These are phyloP conservation scores for Benitochromis conjunctus DNA, from an alignment of 2,113 vertebrate genomes.

Conservation along the genomic window DNA sequence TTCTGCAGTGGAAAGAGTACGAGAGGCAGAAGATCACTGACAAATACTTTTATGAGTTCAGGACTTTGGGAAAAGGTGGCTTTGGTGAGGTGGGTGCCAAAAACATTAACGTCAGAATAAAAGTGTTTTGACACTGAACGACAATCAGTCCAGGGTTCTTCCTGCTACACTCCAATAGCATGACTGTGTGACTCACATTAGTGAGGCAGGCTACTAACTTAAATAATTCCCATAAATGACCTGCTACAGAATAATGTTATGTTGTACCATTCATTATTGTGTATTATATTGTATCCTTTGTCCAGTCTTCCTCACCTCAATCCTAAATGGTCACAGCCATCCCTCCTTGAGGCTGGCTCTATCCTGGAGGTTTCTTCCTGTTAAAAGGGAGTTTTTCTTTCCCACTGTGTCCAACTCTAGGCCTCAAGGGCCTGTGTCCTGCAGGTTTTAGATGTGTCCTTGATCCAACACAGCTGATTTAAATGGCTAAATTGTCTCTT, in stretches of 20 bases:
- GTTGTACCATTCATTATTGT: not conserved
- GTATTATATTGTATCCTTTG: not conserved
- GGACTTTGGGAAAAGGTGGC: constrained; percentile 86
- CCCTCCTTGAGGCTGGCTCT: not conserved
- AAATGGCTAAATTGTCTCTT: too few relatives aligned
- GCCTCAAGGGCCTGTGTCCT: too few relatives aligned
- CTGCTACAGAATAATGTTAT: not conserved
- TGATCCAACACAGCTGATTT: too few relatives aligned
- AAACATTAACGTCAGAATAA: not conserved
- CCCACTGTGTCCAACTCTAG: not conserved
- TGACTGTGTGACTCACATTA: not conserved
- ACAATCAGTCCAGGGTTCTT: not conserved
- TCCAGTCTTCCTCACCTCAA: not conserved
- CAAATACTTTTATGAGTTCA: constrained; percentile 87
- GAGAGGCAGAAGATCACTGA: constrained; percentile 83
- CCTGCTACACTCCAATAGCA: not conserved
- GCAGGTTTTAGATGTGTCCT: too few relatives aligned
- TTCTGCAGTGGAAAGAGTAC: constrained; percentile 89
- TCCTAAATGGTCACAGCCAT: not conserved
- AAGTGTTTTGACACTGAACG: not conserved
- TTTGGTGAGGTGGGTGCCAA: constrained; percentile 84
- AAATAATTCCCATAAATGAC: not conserved
- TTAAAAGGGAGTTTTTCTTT: not conserved
- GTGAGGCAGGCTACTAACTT: not conserved
- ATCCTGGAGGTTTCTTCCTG: not conserved